phyloP scores from a whole-genome alignment of 2,113 vertebrate genomes.

The Epinephelus lanceolatus region DNA sequence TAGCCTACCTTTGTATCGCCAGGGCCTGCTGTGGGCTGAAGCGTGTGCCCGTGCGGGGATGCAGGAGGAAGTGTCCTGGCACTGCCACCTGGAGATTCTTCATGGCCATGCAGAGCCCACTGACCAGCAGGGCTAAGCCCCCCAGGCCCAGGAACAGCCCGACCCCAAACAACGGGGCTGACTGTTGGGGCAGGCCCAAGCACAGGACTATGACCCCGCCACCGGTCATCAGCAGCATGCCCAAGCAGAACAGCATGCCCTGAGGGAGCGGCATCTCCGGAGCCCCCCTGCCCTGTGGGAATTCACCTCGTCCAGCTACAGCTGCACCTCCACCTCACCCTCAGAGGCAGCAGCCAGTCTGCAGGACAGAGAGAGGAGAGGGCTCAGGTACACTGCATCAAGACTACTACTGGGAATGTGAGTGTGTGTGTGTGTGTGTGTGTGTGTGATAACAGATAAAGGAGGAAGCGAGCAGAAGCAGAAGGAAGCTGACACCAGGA shows the following conservation, averaged over 20 bases:
- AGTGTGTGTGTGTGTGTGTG: neutral
- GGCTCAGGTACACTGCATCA: neutral
- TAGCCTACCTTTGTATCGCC: slow-evolving; percentile 84
- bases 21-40: slow-evolving; percentile 84
- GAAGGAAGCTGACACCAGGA: slow-evolving; percentile 1
- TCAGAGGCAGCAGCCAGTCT: slow-evolving; percentile 41
- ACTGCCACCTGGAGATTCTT: slow-evolving; percentile 81
- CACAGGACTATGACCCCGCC: slow-evolving; percentile 62
- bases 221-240: slow-evolving; percentile 63
- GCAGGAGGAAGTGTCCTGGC: slow-evolving; percentile 84
- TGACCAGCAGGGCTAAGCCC: slow-evolving; percentile 77
- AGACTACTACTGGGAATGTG: neutral
- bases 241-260: slow-evolving; percentile 69
- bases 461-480: neutral
- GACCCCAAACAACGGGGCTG: slow-evolving; percentile 31
- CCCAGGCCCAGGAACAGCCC: slow-evolving; percentile 73
- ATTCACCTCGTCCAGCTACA: slow-evolving; percentile 5
- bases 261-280: slow-evolving; percentile 69
- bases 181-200: slow-evolving; percentile 3
- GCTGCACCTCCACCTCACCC: slow-evolving; percentile 12
- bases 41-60: slow-evolving; percentile 83
- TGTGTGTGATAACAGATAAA: neutral
- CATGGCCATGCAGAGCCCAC: slow-evolving; percentile 78
- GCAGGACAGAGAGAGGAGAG: slow-evolving; percentile 9
- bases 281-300: slow-evolving; percentile 1